A percentile compares a stretch with the other conserved stretches of the same genome.
These are phyloP conservation scores for Lottia gigantea DNA, from an alignment of 2,888 invertebrate genomes.

Conservation along the genomic window DNA sequence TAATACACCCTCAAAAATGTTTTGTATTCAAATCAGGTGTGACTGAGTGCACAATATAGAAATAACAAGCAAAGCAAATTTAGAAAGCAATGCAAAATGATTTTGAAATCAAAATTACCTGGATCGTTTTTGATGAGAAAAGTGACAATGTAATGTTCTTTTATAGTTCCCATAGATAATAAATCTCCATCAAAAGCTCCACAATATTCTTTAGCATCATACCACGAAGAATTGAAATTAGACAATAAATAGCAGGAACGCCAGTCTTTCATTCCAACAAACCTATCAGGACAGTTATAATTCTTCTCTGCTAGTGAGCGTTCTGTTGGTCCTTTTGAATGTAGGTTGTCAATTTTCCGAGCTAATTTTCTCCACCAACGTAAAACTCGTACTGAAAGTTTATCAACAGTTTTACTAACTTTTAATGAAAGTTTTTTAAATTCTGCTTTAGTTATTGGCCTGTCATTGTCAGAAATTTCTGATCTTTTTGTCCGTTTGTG, in stretches of 20 bases:
- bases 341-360: slow-evolving; percentile 28
- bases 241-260: slow-evolving; percentile 56
- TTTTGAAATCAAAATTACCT: slow-evolving; percentile 36
- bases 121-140: slow-evolving; percentile 54
- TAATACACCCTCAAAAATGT: too few relatives aligned
- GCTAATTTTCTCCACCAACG: slow-evolving; percentile 51
- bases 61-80: too few relatives aligned
- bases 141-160: slow-evolving; percentile 55
- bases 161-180: slow-evolving; percentile 48
- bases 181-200: slow-evolving; percentile 54
- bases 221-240: slow-evolving; percentile 57
- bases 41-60: too few relatives aligned
- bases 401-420: slow-evolving; percentile 34
- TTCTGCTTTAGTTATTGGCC: slow-evolving; percentile 15
- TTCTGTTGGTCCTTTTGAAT: not conserved
- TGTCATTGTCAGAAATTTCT: not conserved
- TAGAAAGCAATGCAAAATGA: not conserved
- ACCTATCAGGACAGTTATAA: slow-evolving; percentile 50
- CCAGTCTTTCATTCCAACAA: slow-evolving; percentile 49
- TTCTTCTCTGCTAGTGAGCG: slow-evolving; percentile 12
- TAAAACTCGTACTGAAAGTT: slow-evolving; percentile 41
- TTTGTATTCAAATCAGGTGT: too few relatives aligned
- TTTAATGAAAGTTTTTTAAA: slow-evolving; percentile 22
- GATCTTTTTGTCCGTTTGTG: not conserved
- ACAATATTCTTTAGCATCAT: slow-evolving; percentile 58